Percentiles rank a stretch among this genome's conserved stretches.
phyloP scores from a whole-genome alignment of 2,113 vertebrate species.

The Aplodontia rufa region DNA sequence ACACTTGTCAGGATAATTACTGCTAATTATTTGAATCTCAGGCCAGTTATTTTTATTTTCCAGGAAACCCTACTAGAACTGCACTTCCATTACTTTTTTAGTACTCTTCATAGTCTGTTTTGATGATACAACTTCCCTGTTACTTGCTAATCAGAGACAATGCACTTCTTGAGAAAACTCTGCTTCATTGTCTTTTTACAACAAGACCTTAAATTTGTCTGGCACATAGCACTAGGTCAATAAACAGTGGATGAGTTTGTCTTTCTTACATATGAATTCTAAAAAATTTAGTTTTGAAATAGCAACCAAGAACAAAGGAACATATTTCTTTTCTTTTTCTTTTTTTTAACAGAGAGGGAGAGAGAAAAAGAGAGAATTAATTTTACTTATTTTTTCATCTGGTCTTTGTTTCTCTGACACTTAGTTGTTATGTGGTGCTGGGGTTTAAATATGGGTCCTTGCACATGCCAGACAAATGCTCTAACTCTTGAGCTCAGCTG shows the following conservation, averaged over 20 bases:
- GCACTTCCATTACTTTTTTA: not conserved
- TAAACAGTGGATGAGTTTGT: not conserved
- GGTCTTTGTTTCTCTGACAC: no score
- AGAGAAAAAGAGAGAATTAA: no score
- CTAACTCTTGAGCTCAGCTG: no score
- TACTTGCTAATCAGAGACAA: not conserved
- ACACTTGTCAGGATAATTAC: not conserved
- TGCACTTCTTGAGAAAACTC: not conserved
- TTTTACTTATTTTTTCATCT: no score
- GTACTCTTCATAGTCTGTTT: not conserved
- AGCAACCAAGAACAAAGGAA: not conserved
- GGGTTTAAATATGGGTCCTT: no score
- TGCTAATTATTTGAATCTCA: not conserved
- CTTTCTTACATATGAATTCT: not conserved
- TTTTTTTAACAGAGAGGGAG: no score
- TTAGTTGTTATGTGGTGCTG: no score
- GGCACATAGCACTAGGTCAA: not conserved
- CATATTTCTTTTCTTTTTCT: no score
- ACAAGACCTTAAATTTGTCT: not conserved
- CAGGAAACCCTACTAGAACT: not conserved
- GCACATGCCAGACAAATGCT: no score
- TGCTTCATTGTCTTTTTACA: not conserved
- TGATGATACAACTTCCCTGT: not conserved
- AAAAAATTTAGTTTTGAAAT: not conserved
- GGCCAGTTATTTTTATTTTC: not conserved